Base-by-base conservation (phyloP, 2,113 vertebrate genomes). In the Syngnathus typhle region DNA sequence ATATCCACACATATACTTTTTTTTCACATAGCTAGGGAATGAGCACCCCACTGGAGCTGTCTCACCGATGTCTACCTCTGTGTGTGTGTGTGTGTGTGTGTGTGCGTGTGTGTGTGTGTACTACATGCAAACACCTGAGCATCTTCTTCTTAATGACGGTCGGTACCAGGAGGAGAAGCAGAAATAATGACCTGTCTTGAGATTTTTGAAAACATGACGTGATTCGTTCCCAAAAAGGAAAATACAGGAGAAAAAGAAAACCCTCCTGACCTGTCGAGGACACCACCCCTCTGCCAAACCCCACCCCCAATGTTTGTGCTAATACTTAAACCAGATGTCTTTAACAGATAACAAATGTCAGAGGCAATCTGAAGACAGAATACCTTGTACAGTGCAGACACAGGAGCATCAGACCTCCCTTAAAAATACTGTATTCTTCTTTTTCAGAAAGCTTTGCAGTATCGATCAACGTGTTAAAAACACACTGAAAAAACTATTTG, bases 331-430 rank as follows among this genome's bases (percentile, higher is more conserved):
- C 74, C 91, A 92, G 89, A 91, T 91, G 91, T 87, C 71, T 78
- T 77, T 78, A 90, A 90, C 82, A 90, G 85, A 89, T 88, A 89
- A 76, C 88, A 87, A 88, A 88, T 88, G 89, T 88, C 85, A 83
- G 80, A 79, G 70, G 68, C 74, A 81, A 84, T 85, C 41, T 79
- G 78, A 80, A 73, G 83, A 73, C 84, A 64, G 81, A 75, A 78
- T 88, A 89, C 85, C 88, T 90, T 88, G 87, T 88, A 79, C 72
- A 85, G 78, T 81, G 83, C 84, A 88, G 86, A 81, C 78, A 67
- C 69, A 2, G 27, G 6, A 58, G 55, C 55, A 27, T 56, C 27
- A 36, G 60, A 62, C 60, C 19, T 15, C 39, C 60, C n/a, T 62
- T 60, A n/a, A 39, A 60, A 60, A 19, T 7, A 4, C 12, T 23